Percentiles rank a stretch among this genome's conserved stretches.
phyloP scores from a whole-genome alignment of 2,888 invertebrate species.

The Drosophila mulleri region DNA sequence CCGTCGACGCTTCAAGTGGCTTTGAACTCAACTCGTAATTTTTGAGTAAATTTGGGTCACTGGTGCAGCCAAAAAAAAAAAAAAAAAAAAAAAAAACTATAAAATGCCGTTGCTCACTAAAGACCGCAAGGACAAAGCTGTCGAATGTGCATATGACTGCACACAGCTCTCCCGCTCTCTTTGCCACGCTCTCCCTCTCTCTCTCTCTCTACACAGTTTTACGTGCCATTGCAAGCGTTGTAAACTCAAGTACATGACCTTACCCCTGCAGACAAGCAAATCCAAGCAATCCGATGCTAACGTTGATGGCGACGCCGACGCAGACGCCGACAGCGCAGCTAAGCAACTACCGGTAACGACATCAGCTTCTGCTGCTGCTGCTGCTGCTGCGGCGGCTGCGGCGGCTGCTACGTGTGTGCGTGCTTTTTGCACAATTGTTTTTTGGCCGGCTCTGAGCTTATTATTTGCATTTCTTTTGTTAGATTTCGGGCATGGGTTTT shows the following conservation, averaged over 20 bases:
- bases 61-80: slow-evolving; percentile 46
- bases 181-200: not conserved
- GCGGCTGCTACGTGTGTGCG: slow-evolving; percentile 48
- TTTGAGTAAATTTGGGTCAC: slow-evolving; percentile 64
- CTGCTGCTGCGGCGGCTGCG: not conserved
- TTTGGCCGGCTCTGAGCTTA: slow-evolving; percentile 47
- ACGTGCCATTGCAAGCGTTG: slow-evolving; percentile 66
- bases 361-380: slow-evolving; percentile 13
- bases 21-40: slow-evolving; percentile 55
- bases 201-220: slow-evolving; percentile 35
- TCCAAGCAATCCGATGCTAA: slow-evolving; percentile 45
- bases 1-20: slow-evolving; percentile 38
- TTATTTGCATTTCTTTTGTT: slow-evolving; percentile 76
- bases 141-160: slow-evolving; percentile 53
- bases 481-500: slow-evolving; percentile 26
- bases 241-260: slow-evolving; percentile 81
- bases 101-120: slow-evolving; percentile 34
- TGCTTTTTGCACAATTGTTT: slow-evolving; percentile 53
- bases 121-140: slow-evolving; percentile 67
- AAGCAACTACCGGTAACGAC: slow-evolving; percentile 42
- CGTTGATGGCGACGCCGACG: slow-evolving; percentile 8
- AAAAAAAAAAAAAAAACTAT: not conserved
- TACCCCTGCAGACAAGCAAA: slow-evolving; percentile 67
- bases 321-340: slow-evolving; percentile 8
- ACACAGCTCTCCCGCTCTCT: slow-evolving; percentile 15